These are phyloP conservation scores for Diplolepis rosae DNA, from an alignment of 2,888 invertebrate species.

Conservation along the genomic window DNA sequence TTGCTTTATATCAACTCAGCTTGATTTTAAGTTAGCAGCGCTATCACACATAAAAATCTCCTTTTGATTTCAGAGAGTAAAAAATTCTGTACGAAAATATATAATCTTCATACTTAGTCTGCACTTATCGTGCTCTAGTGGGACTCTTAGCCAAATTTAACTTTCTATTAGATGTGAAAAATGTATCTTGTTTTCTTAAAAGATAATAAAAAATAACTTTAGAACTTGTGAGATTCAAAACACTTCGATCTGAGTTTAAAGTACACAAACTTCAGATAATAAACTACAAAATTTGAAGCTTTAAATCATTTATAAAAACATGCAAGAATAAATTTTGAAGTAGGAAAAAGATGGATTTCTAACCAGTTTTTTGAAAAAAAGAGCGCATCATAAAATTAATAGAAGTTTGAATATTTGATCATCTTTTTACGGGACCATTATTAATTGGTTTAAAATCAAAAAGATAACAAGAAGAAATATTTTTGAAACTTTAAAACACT, in stretches of 20 bases:
- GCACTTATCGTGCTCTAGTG: not conserved
- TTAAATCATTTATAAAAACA: not conserved
- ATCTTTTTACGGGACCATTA: not conserved
- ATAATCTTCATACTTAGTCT: not conserved
- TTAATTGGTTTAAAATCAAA: not conserved
- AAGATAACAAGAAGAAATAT: not conserved
- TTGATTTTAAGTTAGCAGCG: constrained; percentile 12
- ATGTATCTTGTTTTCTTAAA: not conserved
- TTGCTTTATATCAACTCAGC: not conserved
- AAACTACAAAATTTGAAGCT: not conserved
- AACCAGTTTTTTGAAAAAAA: not conserved
- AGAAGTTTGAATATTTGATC: not conserved
- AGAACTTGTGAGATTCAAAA: not conserved
- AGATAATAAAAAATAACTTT: not conserved
- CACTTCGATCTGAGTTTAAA: not conserved
- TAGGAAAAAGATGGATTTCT: not conserved
- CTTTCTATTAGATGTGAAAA: not conserved
- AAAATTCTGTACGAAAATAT: constrained; percentile 25
- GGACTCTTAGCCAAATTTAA: not conserved
- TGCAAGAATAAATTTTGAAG: not conserved
- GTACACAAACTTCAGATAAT: not conserved
- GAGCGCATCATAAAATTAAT: not conserved
- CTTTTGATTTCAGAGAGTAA: constrained; percentile 10
- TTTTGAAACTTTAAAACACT: constrained; percentile 3
- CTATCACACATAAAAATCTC: constrained; percentile 28